A percentile compares a stretch with the other conserved stretches of the same genome.
Conservation (phyloP, 2,797 vertebrate genomes). For the Lagodon rhomboides region DNA sequence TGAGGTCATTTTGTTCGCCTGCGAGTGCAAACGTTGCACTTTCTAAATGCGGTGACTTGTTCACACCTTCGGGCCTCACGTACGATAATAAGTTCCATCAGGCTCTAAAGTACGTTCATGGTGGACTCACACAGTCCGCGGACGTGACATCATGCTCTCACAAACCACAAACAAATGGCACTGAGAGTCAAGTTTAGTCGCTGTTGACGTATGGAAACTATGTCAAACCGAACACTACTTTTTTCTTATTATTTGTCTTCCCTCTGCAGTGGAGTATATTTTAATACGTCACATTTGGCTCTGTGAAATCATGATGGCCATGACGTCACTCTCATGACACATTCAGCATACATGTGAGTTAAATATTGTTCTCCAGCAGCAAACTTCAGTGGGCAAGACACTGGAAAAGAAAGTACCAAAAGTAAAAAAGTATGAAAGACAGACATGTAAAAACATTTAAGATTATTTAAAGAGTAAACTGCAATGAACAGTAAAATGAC, state of each 20-base stretch:
- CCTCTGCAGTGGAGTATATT: not conserved
- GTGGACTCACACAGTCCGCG: conserved; percentile 25
- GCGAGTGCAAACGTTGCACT: conserved; percentile 64
- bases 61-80: conserved; percentile 50
- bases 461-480: too few species aligned
- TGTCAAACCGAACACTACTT: not conserved
- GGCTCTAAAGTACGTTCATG: conserved; percentile 39
- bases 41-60: conserved; percentile 74
- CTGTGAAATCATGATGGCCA: not conserved
- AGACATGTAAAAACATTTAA: too few species aligned
- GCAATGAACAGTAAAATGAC: too few species aligned
- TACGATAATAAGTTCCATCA: conserved; percentile 51
- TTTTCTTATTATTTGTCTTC: too few species aligned
- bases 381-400: too few species aligned
- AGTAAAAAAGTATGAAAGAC: too few species aligned
- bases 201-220: conserved; percentile 34
- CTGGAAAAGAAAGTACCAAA: too few species aligned
- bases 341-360: too few species aligned
- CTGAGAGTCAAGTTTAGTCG: not conserved
- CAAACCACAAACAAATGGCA: conserved; percentile 28
- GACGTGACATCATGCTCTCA: conserved; percentile 15
- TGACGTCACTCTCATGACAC: too few species aligned
- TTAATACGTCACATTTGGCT: not conserved
- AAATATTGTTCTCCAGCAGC: too few species aligned
- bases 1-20: conserved; percentile 69